A percentile compares a stretch with the other conserved stretches of the same genome.
These are phyloP conservation scores for Lasioglossum zephyrum DNA, from an alignment of 2,888 invertebrate species.

Conservation along the genomic window DNA sequence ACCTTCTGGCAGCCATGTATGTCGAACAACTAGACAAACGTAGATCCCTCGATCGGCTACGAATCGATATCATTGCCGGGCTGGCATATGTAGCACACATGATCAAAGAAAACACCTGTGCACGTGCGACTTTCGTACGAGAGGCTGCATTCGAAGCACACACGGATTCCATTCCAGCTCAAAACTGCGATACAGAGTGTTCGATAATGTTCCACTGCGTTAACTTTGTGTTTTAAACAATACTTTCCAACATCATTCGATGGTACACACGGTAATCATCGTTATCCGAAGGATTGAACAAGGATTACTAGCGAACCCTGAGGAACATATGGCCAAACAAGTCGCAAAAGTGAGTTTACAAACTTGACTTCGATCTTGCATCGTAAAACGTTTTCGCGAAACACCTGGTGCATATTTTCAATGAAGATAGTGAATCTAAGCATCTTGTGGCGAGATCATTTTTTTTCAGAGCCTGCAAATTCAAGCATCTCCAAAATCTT, in stretches of 20 bases:
- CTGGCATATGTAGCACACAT: slow-evolving; percentile 77
- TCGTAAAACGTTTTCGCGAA: not conserved
- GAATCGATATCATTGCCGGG: slow-evolving; percentile 43
- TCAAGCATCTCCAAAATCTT: no score
- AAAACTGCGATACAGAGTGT: slow-evolving; percentile 71
- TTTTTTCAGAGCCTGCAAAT: no score
- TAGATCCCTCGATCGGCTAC: not conserved
- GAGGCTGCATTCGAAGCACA: slow-evolving; percentile 67
- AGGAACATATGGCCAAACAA: slow-evolving; percentile 31
- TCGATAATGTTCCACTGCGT: not conserved
- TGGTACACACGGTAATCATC: not conserved
- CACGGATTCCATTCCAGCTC: slow-evolving; percentile 68
- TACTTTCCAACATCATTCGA: not conserved
- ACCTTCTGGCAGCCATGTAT: not conserved
- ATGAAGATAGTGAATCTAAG: not conserved
- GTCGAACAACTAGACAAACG: not conserved
- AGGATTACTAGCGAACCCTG: not conserved
- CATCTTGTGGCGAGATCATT: no score
- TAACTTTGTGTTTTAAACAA: not conserved
- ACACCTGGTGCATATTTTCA: not conserved
- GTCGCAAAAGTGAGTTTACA: not conserved
- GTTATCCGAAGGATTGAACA: not conserved
- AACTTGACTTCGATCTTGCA: not conserved
- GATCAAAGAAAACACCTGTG: slow-evolving; percentile 83
- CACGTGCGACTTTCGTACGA: slow-evolving; percentile 75